Conservation (phyloP, 2,797 vertebrate genomes). For the Hydrolagus colliei region DNA sequence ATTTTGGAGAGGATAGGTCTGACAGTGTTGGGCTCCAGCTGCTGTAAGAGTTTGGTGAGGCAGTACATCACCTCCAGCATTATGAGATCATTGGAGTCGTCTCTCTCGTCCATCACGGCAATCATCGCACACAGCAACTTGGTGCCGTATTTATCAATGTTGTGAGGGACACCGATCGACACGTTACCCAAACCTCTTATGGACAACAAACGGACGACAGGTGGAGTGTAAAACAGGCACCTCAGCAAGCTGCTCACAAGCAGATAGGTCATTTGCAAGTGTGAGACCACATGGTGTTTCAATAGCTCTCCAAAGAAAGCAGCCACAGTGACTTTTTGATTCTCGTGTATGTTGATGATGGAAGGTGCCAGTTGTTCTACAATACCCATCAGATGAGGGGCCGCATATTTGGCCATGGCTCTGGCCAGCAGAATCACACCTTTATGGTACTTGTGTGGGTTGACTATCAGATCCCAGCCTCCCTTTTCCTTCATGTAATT, state of each 20-base stretch:
- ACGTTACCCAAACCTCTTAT: not conserved
- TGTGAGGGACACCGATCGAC: not conserved
- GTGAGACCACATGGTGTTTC: not conserved
- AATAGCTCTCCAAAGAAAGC: not conserved
- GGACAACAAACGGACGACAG: not conserved
- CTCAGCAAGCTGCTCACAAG: not conserved
- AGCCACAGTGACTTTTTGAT: not conserved
- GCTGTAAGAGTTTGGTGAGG: not conserved
- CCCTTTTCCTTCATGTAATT: not conserved
- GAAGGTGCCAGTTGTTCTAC: not conserved
- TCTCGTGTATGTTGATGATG: not conserved
- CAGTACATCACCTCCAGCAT: slow-evolving; percentile 23
- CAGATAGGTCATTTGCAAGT: not conserved
- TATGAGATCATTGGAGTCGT: not conserved
- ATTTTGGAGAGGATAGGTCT: slow-evolving; percentile 13
- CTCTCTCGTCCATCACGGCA: not conserved
- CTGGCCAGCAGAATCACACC: not conserved
- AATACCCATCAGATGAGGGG: not conserved
- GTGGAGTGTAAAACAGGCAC: not conserved
- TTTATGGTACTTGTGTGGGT: slow-evolving; percentile 4
- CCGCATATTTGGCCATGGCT: not conserved
- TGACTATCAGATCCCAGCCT: slow-evolving; percentile 16
- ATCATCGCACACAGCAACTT: not conserved
- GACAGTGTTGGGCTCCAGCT: not conserved
- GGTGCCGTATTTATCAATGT: not conserved